Evolutionary conservation across 1,140 invertebrate genomes (phyloP).

Genomic region (Aphis craccivora): DNA sequence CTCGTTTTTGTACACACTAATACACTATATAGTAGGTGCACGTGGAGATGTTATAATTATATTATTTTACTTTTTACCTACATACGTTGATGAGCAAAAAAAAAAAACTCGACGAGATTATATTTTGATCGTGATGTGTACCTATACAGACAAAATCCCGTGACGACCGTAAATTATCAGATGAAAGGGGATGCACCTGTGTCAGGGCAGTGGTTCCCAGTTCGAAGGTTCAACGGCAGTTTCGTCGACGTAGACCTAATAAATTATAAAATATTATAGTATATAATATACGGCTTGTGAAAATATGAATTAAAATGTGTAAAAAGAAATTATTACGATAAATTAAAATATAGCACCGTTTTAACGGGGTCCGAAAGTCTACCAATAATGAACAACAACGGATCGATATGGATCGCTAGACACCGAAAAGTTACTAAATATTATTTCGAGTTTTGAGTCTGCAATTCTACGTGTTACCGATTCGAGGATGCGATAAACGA

Average conservation of each 20-base stretch:
- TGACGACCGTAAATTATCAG: not conserved
- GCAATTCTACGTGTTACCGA: too few species aligned
- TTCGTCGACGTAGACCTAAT: not conserved
- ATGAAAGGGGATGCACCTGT: not conserved
- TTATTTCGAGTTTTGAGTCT: too few species aligned
- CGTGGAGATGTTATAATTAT: not conserved
- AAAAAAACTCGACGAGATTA: not conserved
- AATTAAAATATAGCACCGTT: too few species aligned
- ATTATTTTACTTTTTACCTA: not conserved
- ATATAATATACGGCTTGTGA: too few species aligned
- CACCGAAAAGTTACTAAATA: too few species aligned
- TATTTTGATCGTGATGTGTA: not conserved
- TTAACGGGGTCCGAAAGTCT: too few species aligned
- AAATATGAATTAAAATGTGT: too few species aligned
- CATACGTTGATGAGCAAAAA: not conserved
- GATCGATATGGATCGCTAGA: too few species aligned
- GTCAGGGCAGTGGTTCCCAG: not conserved
- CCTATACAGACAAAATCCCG: not conserved
- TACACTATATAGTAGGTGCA: not conserved
- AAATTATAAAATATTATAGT: too few species aligned
- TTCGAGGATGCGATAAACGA: too few species aligned
- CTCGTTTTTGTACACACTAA: not conserved
- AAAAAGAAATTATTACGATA: too few species aligned
- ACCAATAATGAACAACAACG: too few species aligned
- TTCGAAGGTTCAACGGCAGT: not conserved